phyloP scores from a whole-genome alignment of 2,797 vertebrate genomes.

The Aselliscus stoliczkanus region DNA sequence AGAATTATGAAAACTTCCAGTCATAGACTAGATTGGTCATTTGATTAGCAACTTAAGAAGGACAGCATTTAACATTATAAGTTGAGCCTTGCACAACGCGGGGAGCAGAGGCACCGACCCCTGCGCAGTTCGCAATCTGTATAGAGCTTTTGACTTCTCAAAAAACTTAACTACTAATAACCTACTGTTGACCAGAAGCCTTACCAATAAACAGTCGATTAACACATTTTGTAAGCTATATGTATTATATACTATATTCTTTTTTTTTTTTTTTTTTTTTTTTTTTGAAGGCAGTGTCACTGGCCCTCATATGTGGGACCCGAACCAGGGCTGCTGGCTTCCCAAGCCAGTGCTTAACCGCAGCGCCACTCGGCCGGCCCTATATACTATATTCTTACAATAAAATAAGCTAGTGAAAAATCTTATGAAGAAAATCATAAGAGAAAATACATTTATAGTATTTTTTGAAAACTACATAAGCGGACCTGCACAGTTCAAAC shows the following conservation, averaged over 20 bases:
- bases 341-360: no score
- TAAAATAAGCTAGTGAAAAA: neutral
- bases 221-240: neutral
- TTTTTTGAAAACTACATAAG: neutral
- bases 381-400: neutral
- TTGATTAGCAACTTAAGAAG: slow-evolving; percentile 1
- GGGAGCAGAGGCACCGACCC: neutral
- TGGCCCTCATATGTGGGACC: no score
- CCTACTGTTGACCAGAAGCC: neutral
- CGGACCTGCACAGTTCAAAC: neutral
- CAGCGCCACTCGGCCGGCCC: no score
- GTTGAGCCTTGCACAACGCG: neutral
- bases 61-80: neutral
- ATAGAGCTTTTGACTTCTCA: neutral
- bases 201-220: neutral
- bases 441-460: neutral
- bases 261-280: no score
- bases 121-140: neutral
- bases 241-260: neutral
- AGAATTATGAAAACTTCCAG: neutral
- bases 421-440: neutral
- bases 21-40: neutral
- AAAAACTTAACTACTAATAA: neutral
- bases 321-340: no score
- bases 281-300: no score